These are phyloP conservation scores for Peromyscus aztecus DNA, from an alignment of 2,797 vertebrate genomes.

Conservation along the genomic window DNA sequence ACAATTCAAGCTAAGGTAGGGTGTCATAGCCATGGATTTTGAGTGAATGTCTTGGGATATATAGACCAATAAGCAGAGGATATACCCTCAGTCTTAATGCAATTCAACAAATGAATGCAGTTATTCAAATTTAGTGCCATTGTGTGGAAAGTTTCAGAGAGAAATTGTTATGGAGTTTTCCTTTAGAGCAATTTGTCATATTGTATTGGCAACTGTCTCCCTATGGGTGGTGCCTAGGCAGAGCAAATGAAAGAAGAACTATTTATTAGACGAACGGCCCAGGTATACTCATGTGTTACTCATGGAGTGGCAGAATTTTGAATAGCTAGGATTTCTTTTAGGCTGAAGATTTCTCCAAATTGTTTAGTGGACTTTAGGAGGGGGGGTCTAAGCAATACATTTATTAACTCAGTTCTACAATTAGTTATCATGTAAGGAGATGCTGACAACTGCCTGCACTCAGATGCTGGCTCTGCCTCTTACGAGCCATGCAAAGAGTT, in stretches of 20 bases:
- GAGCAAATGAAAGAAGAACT: background rate
- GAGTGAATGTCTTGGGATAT: background rate
- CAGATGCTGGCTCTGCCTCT: background rate
- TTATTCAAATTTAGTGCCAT: background rate
- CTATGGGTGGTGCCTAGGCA: background rate
- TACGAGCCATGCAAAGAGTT: background rate
- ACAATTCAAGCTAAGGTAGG: background rate
- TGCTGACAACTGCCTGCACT: background rate
- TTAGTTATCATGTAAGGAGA: background rate
- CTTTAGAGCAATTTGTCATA: background rate
- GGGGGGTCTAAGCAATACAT: background rate
- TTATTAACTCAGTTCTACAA: background rate
- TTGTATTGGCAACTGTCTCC: background rate
- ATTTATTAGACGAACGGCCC: background rate
- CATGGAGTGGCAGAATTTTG: background rate
- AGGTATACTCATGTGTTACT: background rate
- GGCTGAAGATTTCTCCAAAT: background rate
- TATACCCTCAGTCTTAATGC: background rate
- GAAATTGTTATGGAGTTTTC: background rate
- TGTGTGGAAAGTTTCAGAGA: constrained; percentile 1
- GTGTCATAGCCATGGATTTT: background rate
- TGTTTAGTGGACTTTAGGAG: background rate
- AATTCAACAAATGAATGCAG: background rate
- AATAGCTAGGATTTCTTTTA: background rate
- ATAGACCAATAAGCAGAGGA: background rate